Base-by-base conservation (phyloP, 2,113 vertebrate species). In the Tenrec ecaudatus region DNA sequence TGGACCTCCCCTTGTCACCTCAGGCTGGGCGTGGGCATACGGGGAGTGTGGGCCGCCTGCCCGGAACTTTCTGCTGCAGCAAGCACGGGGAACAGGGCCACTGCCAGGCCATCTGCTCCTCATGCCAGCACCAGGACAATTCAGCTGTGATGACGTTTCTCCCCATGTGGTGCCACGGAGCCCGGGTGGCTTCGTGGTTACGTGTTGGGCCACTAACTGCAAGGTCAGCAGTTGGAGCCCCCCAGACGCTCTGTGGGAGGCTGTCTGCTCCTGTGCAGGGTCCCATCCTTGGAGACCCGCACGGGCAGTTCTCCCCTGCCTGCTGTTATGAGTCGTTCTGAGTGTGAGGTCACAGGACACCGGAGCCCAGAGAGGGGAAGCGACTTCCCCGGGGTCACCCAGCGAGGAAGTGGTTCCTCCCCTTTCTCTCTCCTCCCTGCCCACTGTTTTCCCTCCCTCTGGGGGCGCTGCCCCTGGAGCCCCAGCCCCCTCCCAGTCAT, bases 331-430 rank as follows among this genome's bases (percentile, higher is more conserved):
- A 53, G 47, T 53, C 47, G 9, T 53, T 53, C 11, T 53, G 47
- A 53, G 47, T 14, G 47, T 10, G 47, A 53, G 1, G 47, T 14
- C 47, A 14, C 9, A 53, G 79, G 38, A 57, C 81, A 77, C 76
- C 15, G 77, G 57, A 53, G 58, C 82, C 86, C 88, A 89, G 89
- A 89, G 95, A 89, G 73, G 66, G 40, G 19, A 84, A 81, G 77
- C 31, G 43, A 92, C 73, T 79, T 79, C 29, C n/a, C 23, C 82
- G 76, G 75, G 60, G 84, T 82, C 89, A 91, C 84, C 82, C 68
- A 94, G 84, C 0, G 1, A 76, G 69, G 77, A 23, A 15, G 60
- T 0, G 6, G 0, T 12, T 22, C 60, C 58, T 6, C 23, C 60
- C 66, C 68, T 38, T 4, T 8, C 3, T 62, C 68, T 53, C 60